Conservation (phyloP, 2,888 invertebrate genomes). For the Eilema sororculum region DNA sequence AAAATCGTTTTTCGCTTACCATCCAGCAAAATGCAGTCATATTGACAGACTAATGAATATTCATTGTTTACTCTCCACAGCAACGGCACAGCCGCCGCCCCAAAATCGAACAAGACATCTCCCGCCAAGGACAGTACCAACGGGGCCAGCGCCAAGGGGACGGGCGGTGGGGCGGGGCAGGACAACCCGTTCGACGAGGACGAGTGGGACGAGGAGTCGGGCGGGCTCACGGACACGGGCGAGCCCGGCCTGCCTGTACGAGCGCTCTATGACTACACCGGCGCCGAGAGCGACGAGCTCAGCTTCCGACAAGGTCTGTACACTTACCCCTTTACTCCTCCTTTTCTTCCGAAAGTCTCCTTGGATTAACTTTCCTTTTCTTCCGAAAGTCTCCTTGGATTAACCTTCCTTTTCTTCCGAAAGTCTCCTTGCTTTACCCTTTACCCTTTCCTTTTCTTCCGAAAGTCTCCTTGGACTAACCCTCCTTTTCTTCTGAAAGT, state of each 20-base stretch:
- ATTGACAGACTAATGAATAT: neutral
- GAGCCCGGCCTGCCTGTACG: slow-evolving; percentile 97
- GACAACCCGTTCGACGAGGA: slow-evolving; percentile 95
- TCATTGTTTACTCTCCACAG: slow-evolving; percentile 53
- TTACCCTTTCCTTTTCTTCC: too few species aligned
- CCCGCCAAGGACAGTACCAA: slow-evolving; percentile 82
- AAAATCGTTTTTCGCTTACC: too few species aligned
- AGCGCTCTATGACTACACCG: slow-evolving; percentile 98
- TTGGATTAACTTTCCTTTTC: too few species aligned
- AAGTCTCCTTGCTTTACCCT: too few species aligned
- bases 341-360: too few species aligned
- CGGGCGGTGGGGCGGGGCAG: slow-evolving; percentile 69
- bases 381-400: too few species aligned
- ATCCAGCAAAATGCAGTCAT: too few species aligned
- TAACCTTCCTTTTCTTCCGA: too few species aligned
- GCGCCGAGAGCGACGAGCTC: slow-evolving; percentile 98
- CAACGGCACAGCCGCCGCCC: slow-evolving; percentile 78
- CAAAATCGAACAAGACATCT: slow-evolving; percentile 75
- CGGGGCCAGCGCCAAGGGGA: slow-evolving; percentile 79
- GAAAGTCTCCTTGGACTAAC: too few species aligned
- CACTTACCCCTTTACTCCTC: too few species aligned
- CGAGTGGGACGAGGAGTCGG: slow-evolving; percentile 94
- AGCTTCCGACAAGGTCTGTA: slow-evolving; percentile 99
- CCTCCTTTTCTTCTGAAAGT: too few species aligned
- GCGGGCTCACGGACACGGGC: slow-evolving; percentile 95